A percentile compares a stretch with the other conserved stretches of the same genome.
These are phyloP conservation scores for Drosophila sechellia DNA, from an alignment of 1,140 invertebrate genomes.

Conservation along the genomic window DNA sequence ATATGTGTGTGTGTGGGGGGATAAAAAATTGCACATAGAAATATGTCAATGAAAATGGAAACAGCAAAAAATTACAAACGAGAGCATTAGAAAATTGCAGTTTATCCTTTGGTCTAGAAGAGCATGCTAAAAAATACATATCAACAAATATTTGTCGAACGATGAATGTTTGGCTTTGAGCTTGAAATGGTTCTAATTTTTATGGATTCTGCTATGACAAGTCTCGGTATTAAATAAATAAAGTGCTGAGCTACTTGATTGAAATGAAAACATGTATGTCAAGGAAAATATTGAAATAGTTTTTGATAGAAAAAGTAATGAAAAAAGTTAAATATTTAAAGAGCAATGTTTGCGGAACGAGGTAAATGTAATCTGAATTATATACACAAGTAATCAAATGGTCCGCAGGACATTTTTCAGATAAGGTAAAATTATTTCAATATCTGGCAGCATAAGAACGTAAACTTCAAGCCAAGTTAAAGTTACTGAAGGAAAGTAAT, in stretches of 20 bases:
- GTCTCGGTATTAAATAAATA: slow-evolving; percentile 32
- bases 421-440: slow-evolving; percentile 20
- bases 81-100: slow-evolving; percentile 64
- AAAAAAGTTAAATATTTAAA: not conserved
- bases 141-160: slow-evolving; percentile 6
- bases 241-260: slow-evolving; percentile 32
- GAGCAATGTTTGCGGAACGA: not conserved
- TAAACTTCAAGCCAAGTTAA: slow-evolving; percentile 18
- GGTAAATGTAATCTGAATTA: not conserved
- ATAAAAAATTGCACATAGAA: slow-evolving; percentile 33
- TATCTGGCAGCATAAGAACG: slow-evolving; percentile 2
- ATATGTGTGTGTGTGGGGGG: slow-evolving; percentile 3
- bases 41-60: slow-evolving; percentile 49
- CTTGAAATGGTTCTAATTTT: slow-evolving; percentile 46
- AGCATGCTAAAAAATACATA: slow-evolving; percentile 12
- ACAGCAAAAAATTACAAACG: slow-evolving; percentile 8
- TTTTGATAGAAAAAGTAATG: not conserved
- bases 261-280: slow-evolving; percentile 7
- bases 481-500: slow-evolving; percentile 25
- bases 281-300: not conserved
- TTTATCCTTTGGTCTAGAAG: slow-evolving; percentile 18
- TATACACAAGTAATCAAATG: not conserved
- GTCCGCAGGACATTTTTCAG: not conserved
- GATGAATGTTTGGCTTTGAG: slow-evolving; percentile 26
- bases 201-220: slow-evolving; percentile 54